Evolutionary conservation across 1,140 invertebrate genomes (phyloP).

Genomic region (Atta colombica): DNA sequence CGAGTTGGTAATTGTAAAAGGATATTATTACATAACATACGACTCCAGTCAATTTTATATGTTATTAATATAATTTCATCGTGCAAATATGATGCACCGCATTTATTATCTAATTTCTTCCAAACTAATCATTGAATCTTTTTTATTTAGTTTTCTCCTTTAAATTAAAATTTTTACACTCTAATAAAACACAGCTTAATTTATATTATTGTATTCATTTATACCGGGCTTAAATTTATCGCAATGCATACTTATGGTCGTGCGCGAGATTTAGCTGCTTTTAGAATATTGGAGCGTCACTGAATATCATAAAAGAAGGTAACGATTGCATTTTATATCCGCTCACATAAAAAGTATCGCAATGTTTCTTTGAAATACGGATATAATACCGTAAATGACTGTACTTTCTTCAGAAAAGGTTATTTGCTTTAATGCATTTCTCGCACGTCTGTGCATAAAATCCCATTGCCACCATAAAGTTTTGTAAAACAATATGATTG

Average conservation of each 20-base stretch:
- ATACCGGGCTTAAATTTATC: background rate
- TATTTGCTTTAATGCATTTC: background rate
- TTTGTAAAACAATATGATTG: slow-evolving; percentile 2
- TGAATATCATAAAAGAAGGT: background rate
- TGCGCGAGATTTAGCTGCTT: slow-evolving; percentile 18
- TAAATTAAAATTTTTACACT: background rate
- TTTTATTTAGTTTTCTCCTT: background rate
- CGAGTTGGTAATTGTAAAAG: background rate
- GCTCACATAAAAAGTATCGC: slow-evolving; percentile 32
- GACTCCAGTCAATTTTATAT: background rate
- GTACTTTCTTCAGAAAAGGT: background rate
- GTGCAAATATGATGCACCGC: background rate
- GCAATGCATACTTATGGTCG: slow-evolving; percentile 30
- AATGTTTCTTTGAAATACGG: slow-evolving; percentile 18
- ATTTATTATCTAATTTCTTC: background rate
- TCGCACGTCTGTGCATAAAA: slow-evolving; percentile 11
- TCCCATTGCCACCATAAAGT: background rate
- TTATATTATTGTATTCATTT: slow-evolving; percentile 18
- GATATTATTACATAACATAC: background rate
- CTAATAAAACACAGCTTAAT: slow-evolving; percentile 19
- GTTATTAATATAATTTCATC: background rate
- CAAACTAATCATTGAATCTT: background rate
- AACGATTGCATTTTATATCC: slow-evolving; percentile 34
- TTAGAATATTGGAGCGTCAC: slow-evolving; percentile 20
- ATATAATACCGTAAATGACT: background rate